Conservation (phyloP, 2,888 invertebrate genomes). For the Plutella xylostella region DNA sequence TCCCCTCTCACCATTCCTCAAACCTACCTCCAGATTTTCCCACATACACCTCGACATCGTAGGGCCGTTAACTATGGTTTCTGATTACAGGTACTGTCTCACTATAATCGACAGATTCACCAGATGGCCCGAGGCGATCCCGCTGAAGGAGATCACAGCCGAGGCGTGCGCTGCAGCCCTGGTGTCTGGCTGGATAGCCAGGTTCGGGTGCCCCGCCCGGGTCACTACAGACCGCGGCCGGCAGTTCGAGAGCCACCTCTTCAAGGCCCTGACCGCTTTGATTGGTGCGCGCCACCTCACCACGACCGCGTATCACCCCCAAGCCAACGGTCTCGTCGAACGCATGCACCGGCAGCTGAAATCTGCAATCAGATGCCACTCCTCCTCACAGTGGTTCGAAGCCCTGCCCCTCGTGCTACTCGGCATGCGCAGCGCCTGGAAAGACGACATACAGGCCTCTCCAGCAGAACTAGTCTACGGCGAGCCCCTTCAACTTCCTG, state of each 20-base stretch:
- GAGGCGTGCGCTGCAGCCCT: no score
- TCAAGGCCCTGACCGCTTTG: not conserved
- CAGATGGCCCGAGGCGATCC: no score
- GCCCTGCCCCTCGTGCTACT: conserved; percentile 21
- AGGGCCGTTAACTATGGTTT: no score
- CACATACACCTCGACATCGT: no score
- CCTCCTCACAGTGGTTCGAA: conserved; percentile 17
- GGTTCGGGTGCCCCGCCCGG: no score
- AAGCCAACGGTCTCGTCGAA: conserved; percentile 20
- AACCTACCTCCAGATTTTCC: no score
- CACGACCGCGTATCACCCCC: conserved; percentile 15
- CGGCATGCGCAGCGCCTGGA: conserved; percentile 22
- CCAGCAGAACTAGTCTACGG: conserved; percentile 21
- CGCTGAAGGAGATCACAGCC: no score
- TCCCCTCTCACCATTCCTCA: no score
- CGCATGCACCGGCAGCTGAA: conserved; percentile 19
- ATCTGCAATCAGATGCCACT: conserved; percentile 19
- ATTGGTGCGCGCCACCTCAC: not conserved
- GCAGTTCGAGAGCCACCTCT: not conserved
- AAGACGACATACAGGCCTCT: conserved; percentile 19
- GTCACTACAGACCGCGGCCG: not conserved
- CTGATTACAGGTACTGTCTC: no score
- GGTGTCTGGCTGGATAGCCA: no score
- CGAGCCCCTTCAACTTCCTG: conserved; percentile 17
- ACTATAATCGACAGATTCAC: no score